Evolutionary conservation across 2,113 vertebrate species (phyloP), one percentile per base, ranked within the genome.

Genomic region (Gracilinanus agilis): DNA sequence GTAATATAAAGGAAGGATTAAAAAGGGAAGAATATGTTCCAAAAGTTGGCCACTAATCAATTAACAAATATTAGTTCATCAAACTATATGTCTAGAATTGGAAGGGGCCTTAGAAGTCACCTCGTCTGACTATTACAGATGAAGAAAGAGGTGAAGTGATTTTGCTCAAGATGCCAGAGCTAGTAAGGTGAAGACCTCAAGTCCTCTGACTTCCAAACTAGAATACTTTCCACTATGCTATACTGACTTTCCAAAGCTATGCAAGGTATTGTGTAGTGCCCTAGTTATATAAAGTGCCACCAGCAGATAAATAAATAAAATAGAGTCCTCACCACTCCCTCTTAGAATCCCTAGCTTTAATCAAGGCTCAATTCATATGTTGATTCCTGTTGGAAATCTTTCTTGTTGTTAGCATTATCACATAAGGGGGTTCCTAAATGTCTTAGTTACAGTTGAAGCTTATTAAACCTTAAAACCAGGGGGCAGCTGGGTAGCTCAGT

Each of bases 11-110:
- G 67, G 90, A 91, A 88, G 92, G 89, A 83, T 8, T 83, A 40
- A 40, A 83, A 83, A 40, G 19, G 2, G 23, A 21, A 83, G 54
- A 96, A 90, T 44, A 53, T 93, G 55, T 94, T 89, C 94, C 54
- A 88, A 93, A 55, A 54, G 94, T 94, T 96, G 94, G 93, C 27
- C 58, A 94, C 96, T 90, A 97, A 90, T 91, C 92, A 91, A 11
- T 53, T 53, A 54, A 89, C 55, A 88, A 16, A 83, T 83, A 40
- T 7, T 40, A 90, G 54, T 16, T 93, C 23, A 90, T 29, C 29
- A 8, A 75, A 94, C 61, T 89, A 55, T 90, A 54, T 19, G 10
- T 55, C 27, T 75, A 83, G 29, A 89, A 24, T 27, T 75, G 56
- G 13, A 53, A 54, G 67, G 9, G 44, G 34, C 24, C n/a, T 90